Conservation (phyloP, 2,113 vertebrate genomes). For the Amia ocellicauda region DNA sequence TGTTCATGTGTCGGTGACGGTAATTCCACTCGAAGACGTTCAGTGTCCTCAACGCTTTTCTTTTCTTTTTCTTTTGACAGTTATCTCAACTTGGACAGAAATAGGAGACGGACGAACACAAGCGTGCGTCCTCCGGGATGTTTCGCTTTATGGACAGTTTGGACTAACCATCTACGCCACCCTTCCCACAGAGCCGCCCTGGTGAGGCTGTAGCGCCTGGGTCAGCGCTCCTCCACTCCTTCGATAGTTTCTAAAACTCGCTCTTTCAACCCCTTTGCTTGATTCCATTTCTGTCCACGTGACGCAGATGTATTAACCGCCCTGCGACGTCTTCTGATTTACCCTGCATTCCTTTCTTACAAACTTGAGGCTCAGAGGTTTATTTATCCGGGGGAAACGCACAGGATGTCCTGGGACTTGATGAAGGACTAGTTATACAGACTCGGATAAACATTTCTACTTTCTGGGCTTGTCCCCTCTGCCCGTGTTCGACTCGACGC, state of each 20-base stretch:
- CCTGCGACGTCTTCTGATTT: conserved; percentile 36
- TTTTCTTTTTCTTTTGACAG: conserved; percentile 57
- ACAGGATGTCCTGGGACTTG: not conserved
- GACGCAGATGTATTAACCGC: conserved; percentile 54
- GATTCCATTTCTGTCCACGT: conserved; percentile 62
- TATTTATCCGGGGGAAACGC: too few species aligned
- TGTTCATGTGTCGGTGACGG: too few species aligned
- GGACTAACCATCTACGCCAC: conserved; percentile 41
- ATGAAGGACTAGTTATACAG: too few species aligned
- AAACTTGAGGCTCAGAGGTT: too few species aligned
- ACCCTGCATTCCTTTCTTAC: not conserved
- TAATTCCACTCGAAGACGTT: conserved; percentile 16
- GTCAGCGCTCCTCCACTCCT: conserved; percentile 56
- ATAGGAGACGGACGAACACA: conserved; percentile 41
- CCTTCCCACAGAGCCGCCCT: conserved; percentile 35
- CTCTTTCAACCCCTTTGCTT: conserved; percentile 39
- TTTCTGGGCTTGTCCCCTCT: too few species aligned
- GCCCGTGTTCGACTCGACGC: too few species aligned
- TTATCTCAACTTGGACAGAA: conserved; percentile 91
- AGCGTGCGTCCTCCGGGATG: not conserved
- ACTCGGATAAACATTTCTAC: too few species aligned
- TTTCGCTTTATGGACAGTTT: conserved; percentile 35
- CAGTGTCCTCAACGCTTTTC: not conserved
- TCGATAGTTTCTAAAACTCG: conserved; percentile 53
- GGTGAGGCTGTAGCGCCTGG: conserved; percentile 44